Base-by-base conservation (phyloP, 2,113 vertebrate genomes). In the Cephalopholis sonnerati region DNA sequence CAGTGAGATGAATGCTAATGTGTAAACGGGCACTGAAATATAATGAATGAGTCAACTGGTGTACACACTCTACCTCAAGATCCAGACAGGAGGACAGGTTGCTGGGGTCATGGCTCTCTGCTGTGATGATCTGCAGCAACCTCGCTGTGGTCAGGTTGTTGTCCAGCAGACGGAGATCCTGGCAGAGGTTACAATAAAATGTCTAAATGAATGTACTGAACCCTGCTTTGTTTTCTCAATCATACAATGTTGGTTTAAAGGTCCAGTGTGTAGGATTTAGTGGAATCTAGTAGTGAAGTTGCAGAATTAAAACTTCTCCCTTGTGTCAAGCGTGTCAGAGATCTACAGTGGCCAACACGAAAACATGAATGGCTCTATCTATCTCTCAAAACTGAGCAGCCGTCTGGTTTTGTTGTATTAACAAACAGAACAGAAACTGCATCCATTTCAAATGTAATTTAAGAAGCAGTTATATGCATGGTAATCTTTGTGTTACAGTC, bases 131-230 rank as follows among this genome's bases (percentile, higher is more conserved):
- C 68, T 94, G 87, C 81, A 97, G 44, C 65, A 98, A 83, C 84
- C 74, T 96, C 12, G 77, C 64, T 63, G 94, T 74, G 13, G 96
- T 98, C 84, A 99, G 87, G 25, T 95, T 85, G 55, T 93, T 81
- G 27, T 85, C 96, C 64, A 96, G 92, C 78, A 99, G 95, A 70
- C 84, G 79, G 27, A 99, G 94, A 90, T 96, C 96, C 98, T 99
- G 80, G 5, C 1, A 18, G 29, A 8, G 5, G 6, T 32, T 5
- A 63, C 1, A 66, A 25, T 6, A 8, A 66, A 4, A 18, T 48
- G 46, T 77, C 7, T 61, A 53, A 22, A 57, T 20, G 5, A 18
- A 29, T 11, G 44, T 24, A 41, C 36, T 57, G 16, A 69, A 76
- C 66, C 24, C 51, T 17, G 20, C 7, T 13, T 17, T 29, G 1